Base-by-base conservation (phyloP, 1,140 invertebrate genomes). In the Whitmania pigra region DNA sequence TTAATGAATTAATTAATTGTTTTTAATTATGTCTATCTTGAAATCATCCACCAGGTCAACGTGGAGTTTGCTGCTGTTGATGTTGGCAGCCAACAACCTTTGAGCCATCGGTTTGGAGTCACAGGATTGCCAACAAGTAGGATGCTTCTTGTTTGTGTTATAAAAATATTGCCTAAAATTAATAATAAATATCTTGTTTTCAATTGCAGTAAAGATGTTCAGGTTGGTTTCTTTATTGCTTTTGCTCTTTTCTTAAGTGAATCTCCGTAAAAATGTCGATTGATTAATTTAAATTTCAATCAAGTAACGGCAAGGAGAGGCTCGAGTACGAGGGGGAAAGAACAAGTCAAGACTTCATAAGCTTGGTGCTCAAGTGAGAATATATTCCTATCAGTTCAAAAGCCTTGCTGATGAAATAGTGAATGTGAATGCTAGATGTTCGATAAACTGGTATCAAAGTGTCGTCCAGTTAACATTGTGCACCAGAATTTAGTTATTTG, bases 1-100 rank as follows among this genome's bases (percentile, higher is more conserved):
- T 27, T 4, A 15, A 53, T 73, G 0, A 15, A 17, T 36, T 3
- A 11, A 6, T 66, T 66, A 22, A 25, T 72, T 17, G 0, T 1
- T 49, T 9, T 71, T 40, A 15, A n/a, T 11, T 40, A 71, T 71
- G 11, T 5, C 9, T 11, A 71, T 22, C 27, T 69, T 67, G 15
- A 22, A 20, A 36, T 29, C 29, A 40, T 17, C n/a, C 25, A n/a
- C 17, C 53, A 73, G 72, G 31, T 40, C 18, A 27, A 69, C 11
- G 73, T 67, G 2, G 63, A 92, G 80, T 84, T 99, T 67, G 97
- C 84, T 66, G 99, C 99, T 84, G 91, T 99, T 74, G 97, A 99
- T 84, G 95, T 95, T 69, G 99, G 94, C 9, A 87, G 91, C 77
- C 90, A 99, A 82, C 86, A 87, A 67, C 87, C 90, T 73, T 85